These are phyloP conservation scores for Dioctria rufipes DNA, from an alignment of 2,888 invertebrate species.

Conservation along the genomic window DNA sequence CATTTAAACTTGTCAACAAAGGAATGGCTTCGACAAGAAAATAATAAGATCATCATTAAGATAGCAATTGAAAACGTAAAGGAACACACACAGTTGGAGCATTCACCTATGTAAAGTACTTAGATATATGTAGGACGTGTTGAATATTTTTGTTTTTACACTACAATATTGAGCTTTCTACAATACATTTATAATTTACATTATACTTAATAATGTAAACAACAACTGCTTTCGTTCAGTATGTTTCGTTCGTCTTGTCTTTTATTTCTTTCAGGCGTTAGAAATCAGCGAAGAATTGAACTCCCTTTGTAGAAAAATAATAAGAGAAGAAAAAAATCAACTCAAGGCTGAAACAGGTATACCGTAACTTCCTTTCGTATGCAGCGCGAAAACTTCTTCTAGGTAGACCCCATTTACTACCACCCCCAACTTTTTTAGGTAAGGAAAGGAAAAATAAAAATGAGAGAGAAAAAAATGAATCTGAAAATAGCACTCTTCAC, in stretches of 20 bases:
- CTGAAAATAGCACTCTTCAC: conserved; percentile 30
- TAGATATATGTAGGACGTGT: too few relatives aligned
- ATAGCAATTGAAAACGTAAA: conserved; percentile 36
- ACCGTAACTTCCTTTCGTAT: not conserved
- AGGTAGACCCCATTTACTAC: not conserved
- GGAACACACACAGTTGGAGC: conserved; percentile 17
- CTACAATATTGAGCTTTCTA: too few relatives aligned
- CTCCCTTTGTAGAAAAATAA: too few relatives aligned
- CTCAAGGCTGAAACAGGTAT: not conserved
- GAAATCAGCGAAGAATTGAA: not conserved
- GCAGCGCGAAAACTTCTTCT: not conserved
- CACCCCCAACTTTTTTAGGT: too few relatives aligned
- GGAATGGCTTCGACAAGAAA: conserved; percentile 37
- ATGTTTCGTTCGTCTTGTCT: not conserved
- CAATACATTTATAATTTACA: too few relatives aligned
- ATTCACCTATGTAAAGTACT: conserved; percentile 2
- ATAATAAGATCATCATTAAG: conserved; percentile 50
- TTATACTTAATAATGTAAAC: not conserved
- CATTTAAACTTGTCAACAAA: conserved; percentile 43
- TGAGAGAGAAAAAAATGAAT: conserved; percentile 13
- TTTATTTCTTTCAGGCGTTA: not conserved
- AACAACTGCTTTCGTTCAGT: not conserved
- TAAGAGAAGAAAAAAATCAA: too few relatives aligned
- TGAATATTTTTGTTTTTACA: not conserved
- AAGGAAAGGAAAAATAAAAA: too few relatives aligned